Evolutionary conservation across 2,797 vertebrate genomes (phyloP).

Genomic region (Enteromius trimaculatus): DNA sequence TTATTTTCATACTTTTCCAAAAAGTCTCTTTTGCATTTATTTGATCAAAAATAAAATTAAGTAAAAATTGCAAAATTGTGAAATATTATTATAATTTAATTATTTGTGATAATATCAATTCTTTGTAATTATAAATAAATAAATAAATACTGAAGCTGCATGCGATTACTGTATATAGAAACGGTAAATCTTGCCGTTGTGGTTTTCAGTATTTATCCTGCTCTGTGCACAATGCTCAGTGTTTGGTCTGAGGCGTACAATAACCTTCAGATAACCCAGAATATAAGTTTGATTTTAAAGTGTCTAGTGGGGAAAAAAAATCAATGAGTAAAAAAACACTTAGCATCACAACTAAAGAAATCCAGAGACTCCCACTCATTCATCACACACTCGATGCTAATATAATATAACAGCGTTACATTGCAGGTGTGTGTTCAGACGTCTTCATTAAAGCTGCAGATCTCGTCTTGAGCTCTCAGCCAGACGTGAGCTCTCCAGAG

Average conservation of each 20-base stretch:
- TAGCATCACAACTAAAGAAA: not conserved
- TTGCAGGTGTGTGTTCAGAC: slow-evolving; percentile 15
- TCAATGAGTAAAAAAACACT: not conserved
- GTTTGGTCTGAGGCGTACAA: not conserved
- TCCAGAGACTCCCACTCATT: not conserved
- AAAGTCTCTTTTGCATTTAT: no score
- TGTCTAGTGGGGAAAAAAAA: not conserved
- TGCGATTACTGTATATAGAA: not conserved
- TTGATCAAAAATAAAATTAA: no score
- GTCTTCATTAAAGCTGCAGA: slow-evolving; percentile 2
- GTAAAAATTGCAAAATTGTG: no score
- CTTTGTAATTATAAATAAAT: not conserved
- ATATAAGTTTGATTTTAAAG: not conserved
- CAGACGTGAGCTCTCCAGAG: not conserved
- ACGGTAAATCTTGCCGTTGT: not conserved
- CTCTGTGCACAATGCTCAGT: not conserved
- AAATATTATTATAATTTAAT: no score
- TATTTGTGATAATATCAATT: not conserved
- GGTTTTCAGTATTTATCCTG: not conserved
- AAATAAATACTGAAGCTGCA: not conserved
- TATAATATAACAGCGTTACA: not conserved
- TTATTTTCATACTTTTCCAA: no score
- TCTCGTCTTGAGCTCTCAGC: not conserved
- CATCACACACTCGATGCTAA: slow-evolving; percentile 16
- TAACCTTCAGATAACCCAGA: not conserved